Evolutionary conservation across 2,797 vertebrate genomes (phyloP).

Genomic region (Thalassophryne amazonica): DNA sequence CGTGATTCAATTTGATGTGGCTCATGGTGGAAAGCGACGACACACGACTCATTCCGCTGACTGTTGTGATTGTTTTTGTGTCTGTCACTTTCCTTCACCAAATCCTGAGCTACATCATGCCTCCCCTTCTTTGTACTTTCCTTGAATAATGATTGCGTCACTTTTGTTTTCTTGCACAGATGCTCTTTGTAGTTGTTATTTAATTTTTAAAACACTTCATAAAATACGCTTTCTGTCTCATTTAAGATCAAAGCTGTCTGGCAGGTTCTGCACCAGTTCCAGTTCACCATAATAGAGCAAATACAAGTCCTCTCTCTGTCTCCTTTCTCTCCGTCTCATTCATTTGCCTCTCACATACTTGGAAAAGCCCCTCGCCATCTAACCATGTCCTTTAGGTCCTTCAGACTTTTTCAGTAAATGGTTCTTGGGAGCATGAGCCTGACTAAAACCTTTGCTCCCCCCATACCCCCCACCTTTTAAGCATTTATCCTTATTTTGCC

Average conservation of each 20-base stretch:
- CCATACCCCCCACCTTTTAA: no score
- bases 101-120: slow-evolving; percentile 1
- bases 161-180: slow-evolving; percentile 9
- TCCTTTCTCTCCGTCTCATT: background rate
- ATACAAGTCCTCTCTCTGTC: background rate
- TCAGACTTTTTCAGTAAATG: no score
- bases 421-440: no score
- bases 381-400: no score
- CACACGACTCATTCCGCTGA: slow-evolving; percentile 57
- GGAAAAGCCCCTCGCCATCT: no score
- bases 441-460: no score
- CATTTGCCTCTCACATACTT: background rate
- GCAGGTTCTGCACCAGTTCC: slow-evolving; percentile 4
- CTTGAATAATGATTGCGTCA: no score
- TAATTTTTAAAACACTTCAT: background rate
- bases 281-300: background rate
- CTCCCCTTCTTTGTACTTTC: background rate
- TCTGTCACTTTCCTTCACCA: slow-evolving; percentile 29
- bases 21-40: slow-evolving; percentile 52
- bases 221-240: slow-evolving; percentile 3
- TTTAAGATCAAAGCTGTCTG: background rate
- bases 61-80: slow-evolving; percentile 48
- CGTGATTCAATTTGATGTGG: slow-evolving; percentile 75
- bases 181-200: slow-evolving; percentile 6
- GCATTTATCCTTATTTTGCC: no score